Percentiles rank a stretch among this genome's conserved stretches.
Evolutionary conservation across 30 jellyfish, hydroid and myxozoan species (phyloP).

Genomic region (Clytia hemisphaerica): DNA sequence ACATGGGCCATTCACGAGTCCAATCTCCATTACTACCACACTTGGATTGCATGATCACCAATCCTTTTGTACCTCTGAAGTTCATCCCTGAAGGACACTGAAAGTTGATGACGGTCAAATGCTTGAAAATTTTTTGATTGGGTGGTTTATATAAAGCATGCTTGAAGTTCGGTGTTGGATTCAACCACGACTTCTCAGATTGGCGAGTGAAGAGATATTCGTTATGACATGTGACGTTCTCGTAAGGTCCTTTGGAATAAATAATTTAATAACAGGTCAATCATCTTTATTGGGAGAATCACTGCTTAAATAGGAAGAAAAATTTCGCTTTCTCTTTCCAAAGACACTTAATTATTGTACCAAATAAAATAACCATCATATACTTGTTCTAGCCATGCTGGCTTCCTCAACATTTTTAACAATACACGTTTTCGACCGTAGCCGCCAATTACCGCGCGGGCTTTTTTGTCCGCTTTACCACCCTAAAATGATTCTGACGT

Average conservation of each 20-base stretch:
- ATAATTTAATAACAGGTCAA: background rate
- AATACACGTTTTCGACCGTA: too few relatives aligned
- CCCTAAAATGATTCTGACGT: too few relatives aligned
- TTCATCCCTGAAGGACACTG: constrained; percentile 4
- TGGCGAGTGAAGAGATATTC: background rate
- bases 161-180: background rate
- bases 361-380: too few relatives aligned
- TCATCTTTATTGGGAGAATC: too few relatives aligned
- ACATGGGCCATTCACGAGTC: constrained; percentile 11
- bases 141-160: background rate
- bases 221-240: constrained; percentile 9
- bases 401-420: too few relatives aligned
- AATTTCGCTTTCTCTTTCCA: too few relatives aligned
- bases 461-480: too few relatives aligned
- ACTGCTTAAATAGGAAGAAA: too few relatives aligned
- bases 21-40: constrained; percentile 15
- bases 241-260: background rate
- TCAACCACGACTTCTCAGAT: background rate
- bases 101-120: background rate
- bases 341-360: too few relatives aligned
- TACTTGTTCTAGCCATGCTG: too few relatives aligned
- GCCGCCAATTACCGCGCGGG: too few relatives aligned
- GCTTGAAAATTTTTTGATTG: background rate
- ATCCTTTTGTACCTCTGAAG: background rate
- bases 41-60: background rate